Base-by-base conservation (phyloP, 2,797 vertebrate genomes). In the Coregonus ussuriensis region DNA sequence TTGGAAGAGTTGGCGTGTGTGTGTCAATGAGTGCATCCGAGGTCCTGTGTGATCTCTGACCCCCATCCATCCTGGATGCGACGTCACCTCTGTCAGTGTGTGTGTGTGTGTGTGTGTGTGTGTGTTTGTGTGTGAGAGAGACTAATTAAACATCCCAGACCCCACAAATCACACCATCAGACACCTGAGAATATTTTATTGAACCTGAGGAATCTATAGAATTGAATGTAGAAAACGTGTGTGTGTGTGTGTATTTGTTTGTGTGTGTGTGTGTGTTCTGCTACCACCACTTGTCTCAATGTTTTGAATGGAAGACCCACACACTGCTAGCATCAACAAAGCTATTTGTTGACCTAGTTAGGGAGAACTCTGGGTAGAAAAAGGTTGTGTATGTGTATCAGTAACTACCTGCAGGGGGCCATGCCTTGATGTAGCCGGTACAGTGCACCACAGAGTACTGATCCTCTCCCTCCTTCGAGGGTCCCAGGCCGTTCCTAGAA, bases 391-490 rank as follows among this genome's bases (percentile, higher is more conserved):
- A 79, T 85, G 72, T 78, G 65, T 85, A 72, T 77, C 21, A 62
- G 53, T 78, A 75, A 77, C 88, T 93, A 98, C 98, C 97, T 94
- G 98, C 98, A 51, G 98, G 98, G 0, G 97, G 98, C 98, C 98
- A 99, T 3, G 98, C 98, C 92, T 99, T 99, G 94, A 99, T 99
- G 86, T 99, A 99, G 25, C 98, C 98, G 2, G 98, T 99, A 91
- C 98, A 99, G 76, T 99, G 98, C 67, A 99, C 97, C 87, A 99
- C 98, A 0, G 98, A 97, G 79, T 99, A 99, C 80, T 99, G 98
- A 13, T 97, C 96, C 85, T 99, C 98, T 1, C 98, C 98, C 86
- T 99, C 98, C 81, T 99, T 99, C 15, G 98, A 98, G 0, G 98
- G 98, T 78, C 98, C 98, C 5, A 99, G 95, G 15, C 98, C 98